Base-by-base conservation (phyloP, 2,113 vertebrate genomes). In the Triplophysa tibetana region DNA sequence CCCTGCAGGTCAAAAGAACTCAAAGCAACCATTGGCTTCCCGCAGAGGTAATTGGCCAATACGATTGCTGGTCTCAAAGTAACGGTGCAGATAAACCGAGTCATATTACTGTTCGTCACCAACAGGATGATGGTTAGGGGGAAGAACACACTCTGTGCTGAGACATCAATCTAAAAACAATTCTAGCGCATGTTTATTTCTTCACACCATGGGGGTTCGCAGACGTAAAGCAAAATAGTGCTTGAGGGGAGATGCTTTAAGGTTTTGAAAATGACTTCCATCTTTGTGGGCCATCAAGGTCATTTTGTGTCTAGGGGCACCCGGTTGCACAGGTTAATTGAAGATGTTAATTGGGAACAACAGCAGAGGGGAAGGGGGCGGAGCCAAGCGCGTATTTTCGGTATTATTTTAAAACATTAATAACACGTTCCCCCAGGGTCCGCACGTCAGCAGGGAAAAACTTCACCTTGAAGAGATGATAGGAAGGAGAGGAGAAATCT, bases 321-420 rank as follows among this genome's bases (percentile, higher is more conserved):
- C 75, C 86, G 87, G 90, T 93, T 91, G 90, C 87, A 81, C 83
- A 88, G 91, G 92, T 90, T 94, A 93, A 93, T 92, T 91, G 91
- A 88, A 91, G 85, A 87, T 89, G 88, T 89, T 93, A 93, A 93
- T 93, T 90, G 88, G 77, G 84, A 91, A 90, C 89, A 83, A 89
- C 91, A 89, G 86, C 92, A 81, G 88, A 90, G 89, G 92, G 89
- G 77, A 78, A 77, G 85, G 88, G 33, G 83, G 83, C 86, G 88
- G 81, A 85, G 87, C 83, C 80, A 61, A 45, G 24, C 45, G 77
- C 86, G 83, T 93, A 92, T 94, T 91, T 93, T 92, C 88, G 88
- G 88, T 92, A 88, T 90, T 91, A 88, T 92, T 90, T 87, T 89
- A 87, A 90, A 90, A 87, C 86, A 87, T 93, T 93, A 92, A 89